Base-by-base conservation (phyloP, 2,888 invertebrate genomes). In the Apotomis turbidana region DNA sequence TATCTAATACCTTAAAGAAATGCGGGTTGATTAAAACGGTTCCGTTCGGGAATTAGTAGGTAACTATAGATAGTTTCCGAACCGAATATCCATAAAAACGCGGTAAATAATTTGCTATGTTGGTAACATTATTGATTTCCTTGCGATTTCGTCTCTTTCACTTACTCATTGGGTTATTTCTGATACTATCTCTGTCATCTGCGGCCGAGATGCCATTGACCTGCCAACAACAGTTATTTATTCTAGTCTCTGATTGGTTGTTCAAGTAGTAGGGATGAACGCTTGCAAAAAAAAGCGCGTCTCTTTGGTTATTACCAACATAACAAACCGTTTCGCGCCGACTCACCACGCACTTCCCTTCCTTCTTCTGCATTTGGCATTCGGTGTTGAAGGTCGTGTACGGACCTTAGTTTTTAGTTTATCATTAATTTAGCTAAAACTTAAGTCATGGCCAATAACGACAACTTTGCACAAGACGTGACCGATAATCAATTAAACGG, bases 391-490 rank as follows among this genome's bases (percentile, higher is more conserved):
- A 91, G 93, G 93, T 93, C 90, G 93, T 85, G 89, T 83, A 84
- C 84, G 80, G 90, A 85, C 91, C 90, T 88, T 90, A 91, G 90
- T 81, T 83, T 85, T 87, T 90, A 91, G 89, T 91, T 91, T 89
- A 86, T 86, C 87, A 85, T 87, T 89, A 88, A 89, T 87, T 86
- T 95, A 94, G 95, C 95, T 86, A 91, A 87, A 94, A 94, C 83
- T 81, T 87, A 84, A 90, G 85, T 85, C 87, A 96, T 96, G 96
- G 95, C 95, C 81, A 96, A 96, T 91, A 96, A 96, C 89, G 96
- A 96, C 91, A 96, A 96, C 90, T 96, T 96, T 91, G 96, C 96
- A 81, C 95, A 96, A 94, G 96, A 96, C 87, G 95, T 96, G 83
- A 95, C 95, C 84, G 96, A 96, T 81, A 95, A 95, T 89, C 95